Base-by-base conservation (phyloP, 1,140 invertebrate genomes). In the Sarcophaga peregrina region DNA sequence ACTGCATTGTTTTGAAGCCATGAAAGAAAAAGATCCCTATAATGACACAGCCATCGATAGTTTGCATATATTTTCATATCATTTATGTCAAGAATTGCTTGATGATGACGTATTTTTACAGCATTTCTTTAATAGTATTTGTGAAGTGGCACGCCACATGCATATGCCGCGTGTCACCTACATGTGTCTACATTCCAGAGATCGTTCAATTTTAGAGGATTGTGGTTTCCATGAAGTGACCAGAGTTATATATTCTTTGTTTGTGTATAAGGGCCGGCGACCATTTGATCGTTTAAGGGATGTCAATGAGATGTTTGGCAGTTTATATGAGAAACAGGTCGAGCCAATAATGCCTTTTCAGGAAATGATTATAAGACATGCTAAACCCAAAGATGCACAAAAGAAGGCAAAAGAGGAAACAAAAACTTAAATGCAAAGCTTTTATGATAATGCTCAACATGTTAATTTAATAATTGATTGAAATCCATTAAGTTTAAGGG, bases 251-350 rank as follows among this genome's bases (percentile, higher is more conserved):
- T 83, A 83, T 72, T 83, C 83, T 10, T 52, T 83, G 50, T 73
- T 76, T 48, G 45, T 62, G 37, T 17, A 52, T 68, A 17, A 48
- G 1, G 80, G 73, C 25, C 13, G 80, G 15, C 54, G 83, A 20
- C 50, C 80, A 25, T 83, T 83, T 68, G 80, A 81, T 47, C 46
- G 50, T 50, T 52, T 83, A 37, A 80, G 83, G 4, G 81, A 83
- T 37, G 48, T 83, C 11, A 52, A 80, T 62, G 83, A 83, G 72
- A 82, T 82, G 81, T 75, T 76, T 58, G 62, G 72, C 48, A 13
- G 73, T 11, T 72, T 82, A 11, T 83, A 82, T 52, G 80, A 83
- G 46, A 17, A 15, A 13, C 7, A 17, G 9, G 48, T 83, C 5
- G 52, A 76, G 8, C 45, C 72, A 2, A n/a, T 83, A n/a, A 62